Percentiles rank a stretch among this genome's conserved stretches.
These are phyloP conservation scores for Sebastes vulpes DNA, from an alignment of 2,797 vertebrate species.

Conservation along the genomic window DNA sequence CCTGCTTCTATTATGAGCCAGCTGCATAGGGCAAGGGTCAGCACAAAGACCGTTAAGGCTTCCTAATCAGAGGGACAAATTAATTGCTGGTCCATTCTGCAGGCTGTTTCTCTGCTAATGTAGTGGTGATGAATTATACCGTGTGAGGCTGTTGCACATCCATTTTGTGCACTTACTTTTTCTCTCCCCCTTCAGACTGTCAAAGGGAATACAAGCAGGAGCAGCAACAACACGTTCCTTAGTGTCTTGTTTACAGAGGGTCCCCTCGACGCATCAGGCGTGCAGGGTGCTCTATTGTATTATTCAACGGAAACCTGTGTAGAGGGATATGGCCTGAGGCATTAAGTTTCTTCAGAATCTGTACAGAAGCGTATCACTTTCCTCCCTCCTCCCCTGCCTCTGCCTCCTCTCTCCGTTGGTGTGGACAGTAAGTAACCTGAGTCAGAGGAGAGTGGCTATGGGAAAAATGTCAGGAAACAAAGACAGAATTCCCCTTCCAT, in stretches of 20 bases:
- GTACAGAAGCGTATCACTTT: conserved; percentile 74
- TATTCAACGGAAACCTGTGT: conserved; percentile 86
- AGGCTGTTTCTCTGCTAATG: conserved; percentile 59
- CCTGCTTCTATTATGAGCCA: conserved; percentile 73
- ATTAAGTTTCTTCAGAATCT: conserved; percentile 85
- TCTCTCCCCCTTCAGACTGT: conserved; percentile 22
- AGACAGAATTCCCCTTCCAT: conserved; percentile 79
- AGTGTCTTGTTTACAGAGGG: conserved; percentile 73
- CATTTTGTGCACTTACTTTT: conserved; percentile 37
- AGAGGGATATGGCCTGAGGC: conserved; percentile 78
- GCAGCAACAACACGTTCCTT: conserved; percentile 56
- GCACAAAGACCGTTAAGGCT: conserved; percentile 67
- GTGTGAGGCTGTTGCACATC: conserved; percentile 26
- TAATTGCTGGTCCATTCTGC: conserved; percentile 68
- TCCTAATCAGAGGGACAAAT: conserved; percentile 73
- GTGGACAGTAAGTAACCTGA: conserved; percentile 85
- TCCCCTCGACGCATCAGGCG: conserved; percentile 64
- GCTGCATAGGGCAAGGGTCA: conserved; percentile 81
- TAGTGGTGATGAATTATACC: conserved; percentile 59
- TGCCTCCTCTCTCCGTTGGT: conserved; percentile 46
- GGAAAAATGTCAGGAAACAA: conserved; percentile 86
- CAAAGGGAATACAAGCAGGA: conserved; percentile 46
- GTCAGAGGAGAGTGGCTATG: conserved; percentile 81
- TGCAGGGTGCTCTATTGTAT: conserved; percentile 81
- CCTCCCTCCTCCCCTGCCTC: conserved; percentile 44